Evolutionary conservation across 2,888 invertebrate species (phyloP), one percentile per base, ranked within the genome.

Genomic region (Oasisia sp.): DNA sequence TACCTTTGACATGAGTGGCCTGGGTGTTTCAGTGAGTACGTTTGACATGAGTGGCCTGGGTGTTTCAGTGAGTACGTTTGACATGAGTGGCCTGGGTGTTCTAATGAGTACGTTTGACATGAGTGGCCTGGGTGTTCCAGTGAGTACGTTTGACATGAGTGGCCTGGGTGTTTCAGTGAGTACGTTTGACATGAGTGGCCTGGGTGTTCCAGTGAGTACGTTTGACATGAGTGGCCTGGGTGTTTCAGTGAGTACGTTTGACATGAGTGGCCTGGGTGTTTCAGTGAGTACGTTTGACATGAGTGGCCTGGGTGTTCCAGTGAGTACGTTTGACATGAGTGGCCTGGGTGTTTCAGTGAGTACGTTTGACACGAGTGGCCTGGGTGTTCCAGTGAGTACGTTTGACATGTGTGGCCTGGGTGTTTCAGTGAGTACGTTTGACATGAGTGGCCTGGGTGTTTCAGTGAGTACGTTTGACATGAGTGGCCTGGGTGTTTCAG

Each of bases 321-420:
- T 32, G 11, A 91, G 45, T 32, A 32, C 92, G 12, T 92, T 92
- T 90, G 93, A 93, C 91, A 89, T 93, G 93, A 58, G 91, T 58
- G 56, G 32, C 32, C 32, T 93, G 92, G 90, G 89, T 14, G n/a
- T 32, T 0, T 92, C 93, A 32, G 74, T 93, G 19, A 90, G 74
- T 7, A 58, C n/a, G 12, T 32, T 1, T 14, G 27, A 11, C 19
- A 50, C 97, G 90, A 99, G 99, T 97, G 99, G 98, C 92, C 99
- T 74, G 7, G 27, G 74, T n/a, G 44, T 50, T 32, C n/a, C 19
- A 50, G 32, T 32, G 11, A 91, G 45, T 32, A 32, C 92, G 12
- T 92, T 92, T 90, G 93, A 93, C 91, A 89, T 93, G 93, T 44
- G 91, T 58, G 56, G 32, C 32, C 32, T 93, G 92, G 90, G 89